phyloP scores from a whole-genome alignment of 2,113 vertebrate species.

The Dryoscopus gambensis region DNA sequence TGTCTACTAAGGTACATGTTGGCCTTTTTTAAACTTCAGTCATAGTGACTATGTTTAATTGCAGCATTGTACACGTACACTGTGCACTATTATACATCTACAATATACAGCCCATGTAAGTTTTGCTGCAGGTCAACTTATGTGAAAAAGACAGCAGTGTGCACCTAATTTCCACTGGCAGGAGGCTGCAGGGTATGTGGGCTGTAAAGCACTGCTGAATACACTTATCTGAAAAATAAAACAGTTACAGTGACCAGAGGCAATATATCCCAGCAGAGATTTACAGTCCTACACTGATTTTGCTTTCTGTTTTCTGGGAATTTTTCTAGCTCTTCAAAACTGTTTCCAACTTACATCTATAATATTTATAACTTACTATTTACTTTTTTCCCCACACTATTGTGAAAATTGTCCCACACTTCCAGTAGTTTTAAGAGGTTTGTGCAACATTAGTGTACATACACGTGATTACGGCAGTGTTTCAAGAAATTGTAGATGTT shows the following conservation, averaged over 20 bases:
- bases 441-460: background rate
- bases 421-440: background rate
- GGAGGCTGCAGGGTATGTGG: background rate
- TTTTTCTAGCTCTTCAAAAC: background rate
- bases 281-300: background rate
- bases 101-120: too few relatives aligned
- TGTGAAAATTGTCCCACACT: background rate
- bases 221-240: background rate
- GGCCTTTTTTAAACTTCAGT: background rate
- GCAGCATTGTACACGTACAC: background rate
- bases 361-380: background rate
- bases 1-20: background rate
- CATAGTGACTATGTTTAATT: background rate
- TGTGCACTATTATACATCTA: too few relatives aligned
- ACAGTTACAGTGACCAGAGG: background rate
- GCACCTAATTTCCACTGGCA: background rate
- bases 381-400: background rate
- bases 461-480: background rate
- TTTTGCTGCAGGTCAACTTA: background rate
- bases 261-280: background rate
- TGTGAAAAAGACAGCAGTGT: background rate
- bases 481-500: background rate
- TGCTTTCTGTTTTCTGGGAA: background rate
- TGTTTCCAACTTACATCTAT: background rate
- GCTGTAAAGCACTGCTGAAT: background rate